These are phyloP conservation scores for Montipora capricornis DNA, from an alignment of 64 coral and sea anemone genomes.

Conservation along the genomic window DNA sequence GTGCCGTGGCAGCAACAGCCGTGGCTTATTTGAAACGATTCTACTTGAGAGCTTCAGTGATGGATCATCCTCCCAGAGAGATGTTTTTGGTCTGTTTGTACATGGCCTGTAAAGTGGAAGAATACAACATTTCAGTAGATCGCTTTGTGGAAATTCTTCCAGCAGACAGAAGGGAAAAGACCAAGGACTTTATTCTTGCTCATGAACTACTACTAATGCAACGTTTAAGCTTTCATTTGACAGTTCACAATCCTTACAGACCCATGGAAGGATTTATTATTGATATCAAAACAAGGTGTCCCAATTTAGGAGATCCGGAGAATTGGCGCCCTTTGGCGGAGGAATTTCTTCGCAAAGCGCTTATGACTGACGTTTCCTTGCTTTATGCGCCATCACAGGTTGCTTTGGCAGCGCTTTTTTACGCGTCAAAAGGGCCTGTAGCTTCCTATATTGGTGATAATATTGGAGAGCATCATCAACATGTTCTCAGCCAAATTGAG, in stretches of 20 bases:
- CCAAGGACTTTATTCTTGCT: slow-evolving; percentile 84
- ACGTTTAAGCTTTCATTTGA: slow-evolving; percentile 91
- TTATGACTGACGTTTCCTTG: slow-evolving; percentile 81
- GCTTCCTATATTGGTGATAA: slow-evolving; percentile 61
- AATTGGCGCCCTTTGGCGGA: slow-evolving; percentile 79
- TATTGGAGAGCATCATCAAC: slow-evolving; percentile 53
- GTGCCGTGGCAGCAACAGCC: slow-evolving; percentile 85
- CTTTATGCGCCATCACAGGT: slow-evolving; percentile 92
- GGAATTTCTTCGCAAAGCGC: slow-evolving; percentile 71
- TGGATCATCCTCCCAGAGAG: slow-evolving; percentile 85
- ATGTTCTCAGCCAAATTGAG: slow-evolving; percentile 53
- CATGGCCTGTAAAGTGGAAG: slow-evolving; percentile 99
- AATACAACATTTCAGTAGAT: slow-evolving; percentile 94
- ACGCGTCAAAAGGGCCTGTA: slow-evolving; percentile 49
- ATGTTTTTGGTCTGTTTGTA: slow-evolving; percentile 98
- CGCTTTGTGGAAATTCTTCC: slow-evolving; percentile 92
- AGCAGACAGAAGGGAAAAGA: slow-evolving; percentile 78
- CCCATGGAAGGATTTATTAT: slow-evolving; percentile 98
- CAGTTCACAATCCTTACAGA: slow-evolving; percentile 88
- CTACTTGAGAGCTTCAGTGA: slow-evolving; percentile 89
- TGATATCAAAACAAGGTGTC: slow-evolving; percentile 89
- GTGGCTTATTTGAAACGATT: slow-evolving; percentile 93
- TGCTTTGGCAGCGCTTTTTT: slow-evolving; percentile 85
- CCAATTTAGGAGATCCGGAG: slow-evolving; percentile 64
- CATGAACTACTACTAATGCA: slow-evolving; percentile 96